phyloP scores from a whole-genome alignment of 2,113 vertebrate genomes.

The Hippocampus mohnikei region DNA sequence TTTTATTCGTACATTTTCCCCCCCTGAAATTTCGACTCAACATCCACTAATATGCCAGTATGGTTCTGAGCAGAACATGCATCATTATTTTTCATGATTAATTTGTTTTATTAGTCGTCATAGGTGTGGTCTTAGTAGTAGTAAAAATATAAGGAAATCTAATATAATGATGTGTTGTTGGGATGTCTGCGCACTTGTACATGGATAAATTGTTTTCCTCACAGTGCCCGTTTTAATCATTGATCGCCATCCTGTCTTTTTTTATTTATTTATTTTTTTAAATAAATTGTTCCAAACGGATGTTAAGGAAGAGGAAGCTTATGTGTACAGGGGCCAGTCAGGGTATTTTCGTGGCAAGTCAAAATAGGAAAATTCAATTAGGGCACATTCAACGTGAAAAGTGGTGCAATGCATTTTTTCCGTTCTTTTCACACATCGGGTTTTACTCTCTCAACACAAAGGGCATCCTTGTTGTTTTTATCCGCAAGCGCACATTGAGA shows the following conservation, averaged over 20 bases:
- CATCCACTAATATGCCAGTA: no score
- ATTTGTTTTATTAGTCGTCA: no score
- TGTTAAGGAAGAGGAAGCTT: conserved; percentile 29
- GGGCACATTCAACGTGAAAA: conserved; percentile 13
- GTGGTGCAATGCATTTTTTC: background rate
- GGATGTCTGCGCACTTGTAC: no score
- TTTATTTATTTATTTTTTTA: no score
- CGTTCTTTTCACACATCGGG: conserved; percentile 9
- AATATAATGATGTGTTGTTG: no score
- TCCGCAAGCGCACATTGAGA: background rate
- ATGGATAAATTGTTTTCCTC: conserved; percentile 13
- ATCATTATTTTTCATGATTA: no score
- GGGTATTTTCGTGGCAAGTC: background rate
- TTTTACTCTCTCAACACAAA: conserved; percentile 10
- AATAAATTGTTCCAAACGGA: conserved; percentile 1
- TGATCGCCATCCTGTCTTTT: background rate
- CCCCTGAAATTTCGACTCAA: no score
- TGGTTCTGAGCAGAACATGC: no score
- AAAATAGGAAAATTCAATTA: conserved; percentile 15
- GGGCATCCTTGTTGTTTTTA: conserved; percentile 16
- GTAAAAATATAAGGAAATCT: no score
- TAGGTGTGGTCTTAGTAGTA: no score
- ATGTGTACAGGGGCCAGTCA: conserved; percentile 17
- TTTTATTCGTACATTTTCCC: no score
- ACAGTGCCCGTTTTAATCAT: background rate